Base-by-base conservation (phyloP, 2,797 vertebrate genomes). In the Helostoma temminkii region DNA sequence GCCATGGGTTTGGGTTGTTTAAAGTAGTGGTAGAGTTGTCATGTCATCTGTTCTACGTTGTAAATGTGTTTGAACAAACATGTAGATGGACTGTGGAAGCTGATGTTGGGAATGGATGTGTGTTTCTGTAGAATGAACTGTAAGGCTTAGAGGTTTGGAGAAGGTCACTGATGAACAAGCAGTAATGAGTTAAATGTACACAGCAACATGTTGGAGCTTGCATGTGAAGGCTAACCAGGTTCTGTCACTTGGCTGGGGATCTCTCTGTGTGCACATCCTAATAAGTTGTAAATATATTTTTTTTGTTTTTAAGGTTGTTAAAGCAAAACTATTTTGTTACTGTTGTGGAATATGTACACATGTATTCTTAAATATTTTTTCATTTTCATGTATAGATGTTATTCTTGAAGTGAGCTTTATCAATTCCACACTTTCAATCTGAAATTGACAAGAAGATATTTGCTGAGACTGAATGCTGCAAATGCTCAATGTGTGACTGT, bases 241-340 rank as follows among this genome's bases (percentile, higher is more conserved):
- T 55, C 70, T 36, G 56, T 85, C 59, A 50, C 47, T 71, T n/a
- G 37, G 68, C 70, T 9, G 57, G 59, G 62, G 42, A 58, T 76
- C 56, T 41, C 69, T 76, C 28, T 1, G 53, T 43, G 50, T 45
- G 5, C 74, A 84, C 71, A 67, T 88, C 53, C 68, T 76, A 32
- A 71, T 66, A 3, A 58, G 55, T 83, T 92, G 87, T 93, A 92
- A 82, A 92, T 92, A 91, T 41, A 34, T 39, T 85, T 83, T 76
- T 47, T 45, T 46, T 64, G 53, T 80, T 71, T 75, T 71, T 66
- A 36, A 66, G 61, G 72, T 65, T 55, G 18, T 57, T 43, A 30
- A 82, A 74, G 76, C 36, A 64, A 78, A 76, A 34, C 26, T 57
- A 19, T 71, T 70, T 72, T 1, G 30, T 86, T 75, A 70, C 66